Base-by-base conservation (phyloP, 2,888 invertebrate species). In the Cerceris ruficornis region DNA sequence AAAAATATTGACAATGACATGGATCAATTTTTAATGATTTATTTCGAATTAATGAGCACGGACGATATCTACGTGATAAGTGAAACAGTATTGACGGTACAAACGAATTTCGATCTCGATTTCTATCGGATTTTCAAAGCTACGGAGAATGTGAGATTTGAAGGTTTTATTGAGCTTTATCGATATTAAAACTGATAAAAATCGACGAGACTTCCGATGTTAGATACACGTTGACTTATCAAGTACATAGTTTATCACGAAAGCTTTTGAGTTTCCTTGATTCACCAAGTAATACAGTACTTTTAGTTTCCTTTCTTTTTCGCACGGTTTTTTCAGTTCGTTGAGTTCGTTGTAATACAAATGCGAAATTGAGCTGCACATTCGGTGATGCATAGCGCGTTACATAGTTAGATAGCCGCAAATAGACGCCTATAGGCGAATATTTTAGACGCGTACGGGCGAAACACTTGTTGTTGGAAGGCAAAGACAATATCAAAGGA, bases 341-440 rank as follows among this genome's bases (percentile, higher is more conserved):
- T 69, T 69, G 50, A 39, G 55, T 69, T 72, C 14, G 9, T 28
- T 57, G 42, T 49, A 60, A 69, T 55, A 39, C 52, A n/a, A 28
- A 70, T 2, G 11, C 72, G 54, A n/a, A 61, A 57, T 69, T 59
- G 43, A 66, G 64, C 55, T 70, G 76, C 84, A 84, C 78, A 77
- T 62, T 66, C 59, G 59, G 52, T 54, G 55, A 67, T 59, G 60
- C 65, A 76, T 80, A 55, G 61, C 59, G 74, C 77, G 78, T 69
- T 65, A 78, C 73, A 80, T 75, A 83, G 66, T 50, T 72, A 73
- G 69, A 52, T 83, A 83, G 74, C 55, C 62, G 71, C 66, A 61
- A 54, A 60, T 72, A 82, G 75, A 72, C 73, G 78, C 81, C 69
- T 73, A 68, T 77, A 81, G 72, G 70, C 62, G 81, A 80, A 77